Conservation (phyloP, 2,888 invertebrate species). For the Phaonia tiefii region DNA sequence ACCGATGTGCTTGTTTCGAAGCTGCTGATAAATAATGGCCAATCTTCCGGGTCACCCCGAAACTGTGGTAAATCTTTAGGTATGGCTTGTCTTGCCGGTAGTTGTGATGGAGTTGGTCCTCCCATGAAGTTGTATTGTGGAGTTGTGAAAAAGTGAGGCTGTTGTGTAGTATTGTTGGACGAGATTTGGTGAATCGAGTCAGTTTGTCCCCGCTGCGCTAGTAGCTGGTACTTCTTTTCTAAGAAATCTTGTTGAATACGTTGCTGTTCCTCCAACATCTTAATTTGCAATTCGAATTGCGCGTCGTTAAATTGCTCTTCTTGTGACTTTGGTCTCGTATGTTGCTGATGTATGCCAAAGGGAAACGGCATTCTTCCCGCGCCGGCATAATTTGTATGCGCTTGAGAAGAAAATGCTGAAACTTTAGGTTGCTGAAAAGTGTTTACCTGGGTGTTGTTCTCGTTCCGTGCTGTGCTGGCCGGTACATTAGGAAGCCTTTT, state of each 20-base stretch:
- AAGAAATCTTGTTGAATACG: no score
- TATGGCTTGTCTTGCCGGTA: constrained; percentile 15
- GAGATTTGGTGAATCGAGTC: not conserved
- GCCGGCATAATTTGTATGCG: not conserved
- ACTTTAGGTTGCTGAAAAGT: not conserved
- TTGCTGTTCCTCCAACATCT: constrained; percentile 8
- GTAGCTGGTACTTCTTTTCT: constrained; percentile 1
- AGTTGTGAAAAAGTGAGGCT: not conserved
- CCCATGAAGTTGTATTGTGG: not conserved
- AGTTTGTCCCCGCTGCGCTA: not conserved
- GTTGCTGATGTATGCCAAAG: not conserved
- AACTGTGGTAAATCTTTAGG: constrained; percentile 16
- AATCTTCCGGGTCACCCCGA: no score
- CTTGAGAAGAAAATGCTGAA: not conserved
- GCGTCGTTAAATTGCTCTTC: not conserved
- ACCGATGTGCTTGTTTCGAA: no score
- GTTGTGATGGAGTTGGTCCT: no score
- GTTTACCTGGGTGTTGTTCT: constrained; percentile 11
- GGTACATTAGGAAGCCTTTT: not conserved
- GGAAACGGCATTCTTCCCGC: not conserved
- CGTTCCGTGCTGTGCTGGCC: not conserved
- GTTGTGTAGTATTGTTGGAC: not conserved
- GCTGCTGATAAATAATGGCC: no score
- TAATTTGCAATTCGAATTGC: not conserved
- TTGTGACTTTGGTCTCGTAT: no score